A percentile compares a stretch with the other conserved stretches of the same genome.
Conservation (phyloP, 53 echinoderm and acorn worm species). For the Crossaster papposus region DNA sequence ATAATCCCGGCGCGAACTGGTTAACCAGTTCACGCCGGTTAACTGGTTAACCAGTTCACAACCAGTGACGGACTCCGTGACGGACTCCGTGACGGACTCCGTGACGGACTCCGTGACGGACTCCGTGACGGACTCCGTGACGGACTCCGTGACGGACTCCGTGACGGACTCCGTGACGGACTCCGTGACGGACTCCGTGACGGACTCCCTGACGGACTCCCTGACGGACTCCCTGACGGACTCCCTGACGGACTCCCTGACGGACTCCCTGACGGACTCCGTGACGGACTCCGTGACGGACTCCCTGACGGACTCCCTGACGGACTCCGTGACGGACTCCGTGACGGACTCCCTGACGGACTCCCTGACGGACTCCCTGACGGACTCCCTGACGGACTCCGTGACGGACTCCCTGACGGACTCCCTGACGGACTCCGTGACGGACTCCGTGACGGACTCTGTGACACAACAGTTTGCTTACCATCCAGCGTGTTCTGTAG, state of each 20-base stretch:
- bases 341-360: slow-evolving; percentile 8
- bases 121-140: too few relatives aligned
- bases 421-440: neutral
- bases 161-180: too few relatives aligned
- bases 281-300: neutral
- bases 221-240: too few relatives aligned
- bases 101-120: too few relatives aligned
- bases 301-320: neutral
- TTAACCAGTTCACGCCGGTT: too few relatives aligned
- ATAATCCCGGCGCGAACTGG: too few relatives aligned
- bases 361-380: neutral
- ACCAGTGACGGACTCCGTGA: too few relatives aligned
- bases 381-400: slow-evolving; percentile 1
- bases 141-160: too few relatives aligned
- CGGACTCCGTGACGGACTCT: neutral
- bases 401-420: neutral
- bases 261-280: neutral
- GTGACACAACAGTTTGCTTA: slow-evolving; percentile 21
- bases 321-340: neutral
- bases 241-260: neutral
- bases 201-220: too few relatives aligned
- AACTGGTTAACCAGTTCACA: too few relatives aligned
- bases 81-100: too few relatives aligned
- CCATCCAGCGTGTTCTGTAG: slow-evolving; percentile 99
- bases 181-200: too few relatives aligned